These are phyloP conservation scores for Onychomys leucogaster DNA, from an alignment of 2,797 vertebrate species.

Conservation along the genomic window DNA sequence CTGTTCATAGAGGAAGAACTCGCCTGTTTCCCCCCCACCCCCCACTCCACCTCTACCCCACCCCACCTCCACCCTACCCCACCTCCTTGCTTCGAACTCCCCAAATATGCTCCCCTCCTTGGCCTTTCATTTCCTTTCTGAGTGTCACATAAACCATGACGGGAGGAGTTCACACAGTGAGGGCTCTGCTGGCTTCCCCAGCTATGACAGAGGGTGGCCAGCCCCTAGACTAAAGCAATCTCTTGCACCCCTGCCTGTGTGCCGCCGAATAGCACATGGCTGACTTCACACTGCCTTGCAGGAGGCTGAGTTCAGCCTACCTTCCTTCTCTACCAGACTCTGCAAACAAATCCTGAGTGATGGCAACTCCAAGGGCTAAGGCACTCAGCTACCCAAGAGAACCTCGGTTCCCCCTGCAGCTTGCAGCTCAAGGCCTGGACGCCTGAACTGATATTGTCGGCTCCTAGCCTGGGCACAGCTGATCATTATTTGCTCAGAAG, in stretches of 20 bases:
- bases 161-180: background rate
- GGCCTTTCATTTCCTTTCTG: slow-evolving; percentile 45
- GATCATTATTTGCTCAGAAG: background rate
- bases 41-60: background rate
- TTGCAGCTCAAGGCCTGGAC: background rate
- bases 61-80: background rate
- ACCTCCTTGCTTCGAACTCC: background rate
- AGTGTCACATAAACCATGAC: background rate
- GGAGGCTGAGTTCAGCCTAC: background rate
- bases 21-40: fast-evolving
- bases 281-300: background rate
- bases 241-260: background rate
- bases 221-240: background rate
- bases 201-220: background rate
- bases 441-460: background rate
- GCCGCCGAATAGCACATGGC: too few relatives aligned
- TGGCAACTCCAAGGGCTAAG: background rate
- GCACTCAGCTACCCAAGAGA: background rate
- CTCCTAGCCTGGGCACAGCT: fast-evolving
- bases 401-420: background rate
- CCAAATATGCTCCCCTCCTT: background rate
- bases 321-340: background rate
- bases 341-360: background rate
- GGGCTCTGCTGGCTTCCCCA: background rate
- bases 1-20: background rate